These are phyloP conservation scores for Scopus umbretta DNA, from an alignment of 2,113 vertebrate genomes.

Conservation along the genomic window DNA sequence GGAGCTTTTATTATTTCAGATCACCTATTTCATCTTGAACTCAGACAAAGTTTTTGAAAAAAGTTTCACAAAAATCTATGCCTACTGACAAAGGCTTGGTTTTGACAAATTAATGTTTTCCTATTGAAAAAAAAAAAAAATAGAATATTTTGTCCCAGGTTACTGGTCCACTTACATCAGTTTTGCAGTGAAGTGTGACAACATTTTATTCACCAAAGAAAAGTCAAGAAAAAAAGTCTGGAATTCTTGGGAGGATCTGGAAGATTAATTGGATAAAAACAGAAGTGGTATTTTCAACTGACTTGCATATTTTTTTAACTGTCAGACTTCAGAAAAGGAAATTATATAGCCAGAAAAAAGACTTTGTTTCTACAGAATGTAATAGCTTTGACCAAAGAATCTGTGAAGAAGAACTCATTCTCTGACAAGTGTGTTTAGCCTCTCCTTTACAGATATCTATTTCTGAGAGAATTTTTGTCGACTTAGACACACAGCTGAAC, in stretches of 20 bases:
- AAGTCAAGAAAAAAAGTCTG: too few relatives aligned
- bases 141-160: background rate
- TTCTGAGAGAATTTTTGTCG: background rate
- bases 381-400: background rate
- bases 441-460: conserved; percentile 7
- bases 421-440: background rate
- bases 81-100: background rate
- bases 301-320: too few relatives aligned
- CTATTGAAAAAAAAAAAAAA: background rate
- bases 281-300: too few relatives aligned
- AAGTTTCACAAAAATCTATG: background rate
- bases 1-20: background rate
- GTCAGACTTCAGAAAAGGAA: too few relatives aligned
- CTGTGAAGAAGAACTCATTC: background rate
- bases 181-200: background rate
- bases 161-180: background rate
- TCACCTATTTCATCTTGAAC: background rate
- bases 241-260: too few relatives aligned
- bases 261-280: too few relatives aligned
- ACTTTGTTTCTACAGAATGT: background rate
- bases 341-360: too few relatives aligned
- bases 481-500: background rate
- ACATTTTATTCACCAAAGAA: background rate
- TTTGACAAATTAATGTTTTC: background rate
- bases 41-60: background rate